Evolutionary conservation across 2,113 vertebrate genomes (phyloP), one percentile per base, ranked within the genome.

Genomic region (Eurypyga helias): DNA sequence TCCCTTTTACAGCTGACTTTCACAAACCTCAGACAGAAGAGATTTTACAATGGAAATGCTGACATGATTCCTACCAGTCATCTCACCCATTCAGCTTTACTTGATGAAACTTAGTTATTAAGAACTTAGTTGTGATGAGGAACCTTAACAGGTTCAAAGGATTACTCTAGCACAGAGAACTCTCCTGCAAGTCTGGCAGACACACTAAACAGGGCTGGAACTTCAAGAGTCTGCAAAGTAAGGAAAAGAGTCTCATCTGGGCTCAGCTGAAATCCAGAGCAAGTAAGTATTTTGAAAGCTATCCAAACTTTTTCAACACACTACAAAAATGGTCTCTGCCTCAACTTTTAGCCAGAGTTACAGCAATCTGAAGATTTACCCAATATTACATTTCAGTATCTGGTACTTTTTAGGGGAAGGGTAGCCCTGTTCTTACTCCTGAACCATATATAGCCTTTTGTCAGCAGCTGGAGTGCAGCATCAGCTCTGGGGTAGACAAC

Each of bases 341-440:
- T 64, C 58, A 48, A 18, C 83, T 93, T 95, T 65, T 3, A 89
- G 88, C 83, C 55, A 6, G 76, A 87, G 55, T 94, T 95, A 71
- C 88, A 41, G 83, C 92, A 94, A 89, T 87, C 34, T 14, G 20
- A 64, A 67, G 85, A 28, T 90, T 96, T 95, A 75, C 95, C 94
- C 94, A 89, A 94, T 20, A 20, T 45, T 7, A 2, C 38, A 70
- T 96, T 94, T 81, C 76, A 36, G 0, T 17, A 52, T 33, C 75
- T 87, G 88, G 79, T 36, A 14, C 13, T 92, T 89, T 91, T 43
- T 33, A 67, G 94, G 95, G 93, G 51, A 97, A 84, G 29, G 91
- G 94, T 84, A 62, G 64, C 66, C 48, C 34, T 0, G 2, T n/a
- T 54, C 8, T 62, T 25, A 3, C 31, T 46, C 62, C 86, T 70